Percentiles rank a stretch among this genome's conserved stretches.
Conservation (phyloP, 2,113 vertebrate species). For the Blennius ocellaris region DNA sequence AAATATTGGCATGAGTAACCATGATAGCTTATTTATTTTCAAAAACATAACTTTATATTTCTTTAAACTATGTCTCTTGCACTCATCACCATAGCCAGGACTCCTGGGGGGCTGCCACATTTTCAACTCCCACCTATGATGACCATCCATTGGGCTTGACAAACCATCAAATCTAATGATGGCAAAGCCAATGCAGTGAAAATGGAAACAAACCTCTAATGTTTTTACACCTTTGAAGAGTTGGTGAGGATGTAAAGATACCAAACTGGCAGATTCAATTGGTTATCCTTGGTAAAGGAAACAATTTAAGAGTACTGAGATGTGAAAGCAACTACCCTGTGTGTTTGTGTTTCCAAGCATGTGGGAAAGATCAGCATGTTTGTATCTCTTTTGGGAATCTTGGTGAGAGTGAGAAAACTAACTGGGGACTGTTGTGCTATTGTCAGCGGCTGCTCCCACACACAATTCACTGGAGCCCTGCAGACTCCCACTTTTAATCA, state of each 20-base stretch:
- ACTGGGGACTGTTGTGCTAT: slow-evolving; percentile 35
- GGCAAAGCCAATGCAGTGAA: background rate
- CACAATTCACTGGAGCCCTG: background rate
- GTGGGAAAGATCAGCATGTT: background rate
- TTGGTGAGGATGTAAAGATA: background rate
- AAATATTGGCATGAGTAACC: no score
- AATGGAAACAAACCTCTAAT: background rate
- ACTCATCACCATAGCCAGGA: no score
- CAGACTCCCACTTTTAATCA: slow-evolving; percentile 1
- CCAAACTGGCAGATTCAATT: slow-evolving; percentile 12
- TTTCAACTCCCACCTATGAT: no score
- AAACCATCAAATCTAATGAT: background rate
- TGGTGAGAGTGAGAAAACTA: background rate
- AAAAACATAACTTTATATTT: no score
- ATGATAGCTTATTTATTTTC: no score
- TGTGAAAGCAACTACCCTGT: slow-evolving; percentile 18
- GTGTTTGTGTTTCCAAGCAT: slow-evolving; percentile 34
- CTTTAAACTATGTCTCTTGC: no score
- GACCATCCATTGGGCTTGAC: no score
- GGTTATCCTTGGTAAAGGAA: background rate
- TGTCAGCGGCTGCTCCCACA: slow-evolving; percentile 31
- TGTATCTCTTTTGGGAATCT: slow-evolving; percentile 34
- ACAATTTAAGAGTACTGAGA: slow-evolving; percentile 9
- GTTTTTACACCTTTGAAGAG: slow-evolving; percentile 1
- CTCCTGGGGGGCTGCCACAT: no score